Conservation (phyloP, 2,113 vertebrate species). For the Ondatra zibethicus region DNA sequence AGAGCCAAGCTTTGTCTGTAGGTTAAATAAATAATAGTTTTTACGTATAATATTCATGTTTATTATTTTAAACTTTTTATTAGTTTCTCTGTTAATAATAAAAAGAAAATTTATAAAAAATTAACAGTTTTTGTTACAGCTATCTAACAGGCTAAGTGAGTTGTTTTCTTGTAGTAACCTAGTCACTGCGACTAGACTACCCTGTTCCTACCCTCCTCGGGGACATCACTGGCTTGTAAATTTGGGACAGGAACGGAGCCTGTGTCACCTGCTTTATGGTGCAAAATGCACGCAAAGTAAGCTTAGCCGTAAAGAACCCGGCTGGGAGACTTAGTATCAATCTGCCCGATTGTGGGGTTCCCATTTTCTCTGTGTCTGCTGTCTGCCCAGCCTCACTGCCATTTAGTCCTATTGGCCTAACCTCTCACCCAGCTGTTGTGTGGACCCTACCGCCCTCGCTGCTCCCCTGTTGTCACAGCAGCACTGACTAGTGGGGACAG, state of each 20-base stretch:
- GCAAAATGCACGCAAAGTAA: neutral
- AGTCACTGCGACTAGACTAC: neutral
- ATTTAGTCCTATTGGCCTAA: neutral
- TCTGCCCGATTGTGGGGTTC: neutral
- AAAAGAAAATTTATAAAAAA: neutral
- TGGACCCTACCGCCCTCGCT: too few relatives aligned
- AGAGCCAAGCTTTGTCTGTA: neutral
- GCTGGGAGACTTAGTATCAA: neutral
- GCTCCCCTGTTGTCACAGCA: neutral
- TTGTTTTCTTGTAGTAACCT: neutral
- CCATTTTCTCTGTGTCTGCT: neutral
- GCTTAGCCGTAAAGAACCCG: neutral
- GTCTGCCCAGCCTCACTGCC: neutral
- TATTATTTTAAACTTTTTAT: constrained; percentile 41
- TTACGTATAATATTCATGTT: neutral
- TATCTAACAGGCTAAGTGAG: neutral
- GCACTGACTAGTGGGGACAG: neutral
- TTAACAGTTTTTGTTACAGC: neutral
- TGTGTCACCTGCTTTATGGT: neutral
- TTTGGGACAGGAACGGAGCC: neutral
- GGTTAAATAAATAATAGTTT: constrained; percentile 19
- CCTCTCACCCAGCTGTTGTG: neutral
- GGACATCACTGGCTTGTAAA: constrained; percentile 3
- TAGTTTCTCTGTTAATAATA: constrained; percentile 34
- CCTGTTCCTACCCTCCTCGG: neutral